phyloP scores from a whole-genome alignment of 30 jellyfish, hydroid and myxozoan genomes.

The Calvadosia cruxmelitensis region DNA sequence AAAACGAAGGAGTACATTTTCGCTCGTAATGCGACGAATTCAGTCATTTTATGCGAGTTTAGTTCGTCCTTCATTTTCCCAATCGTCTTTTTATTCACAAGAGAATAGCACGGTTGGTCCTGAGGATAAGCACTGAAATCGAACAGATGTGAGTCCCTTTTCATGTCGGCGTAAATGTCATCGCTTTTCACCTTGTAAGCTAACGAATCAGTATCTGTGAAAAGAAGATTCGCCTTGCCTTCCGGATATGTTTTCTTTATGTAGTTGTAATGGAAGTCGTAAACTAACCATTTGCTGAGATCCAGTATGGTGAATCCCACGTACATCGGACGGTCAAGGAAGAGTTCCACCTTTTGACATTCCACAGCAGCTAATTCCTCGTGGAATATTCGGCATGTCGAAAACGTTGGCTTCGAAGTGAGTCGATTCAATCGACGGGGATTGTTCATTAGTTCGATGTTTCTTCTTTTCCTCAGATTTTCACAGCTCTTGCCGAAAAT shows the following conservation, averaged over 20 bases:
- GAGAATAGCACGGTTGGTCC: conserved; percentile 4
- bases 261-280: conserved; percentile 55
- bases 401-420: conserved; percentile 25
- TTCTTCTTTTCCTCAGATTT: conserved; percentile 34
- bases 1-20: conserved; percentile 37
- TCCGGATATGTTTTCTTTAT: conserved; percentile 25
- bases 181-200: conserved; percentile 50
- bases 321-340: conserved; percentile 35
- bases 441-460: no score
- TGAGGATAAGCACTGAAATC: conserved; percentile 9
- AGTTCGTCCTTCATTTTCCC: conserved; percentile 46
- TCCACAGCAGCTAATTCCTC: conserved; percentile 33
- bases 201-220: conserved; percentile 59
- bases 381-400: conserved; percentile 13
- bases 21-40: conserved; percentile 31
- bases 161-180: conserved; percentile 31
- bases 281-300: conserved; percentile 34
- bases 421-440: conserved; percentile 4
- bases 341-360: conserved; percentile 7
- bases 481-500: conserved; percentile 63
- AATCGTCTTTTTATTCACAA: conserved; percentile 22
- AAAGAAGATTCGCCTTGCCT: conserved; percentile 15
- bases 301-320: conserved; percentile 41
- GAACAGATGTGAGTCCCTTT: conserved; percentile 7
- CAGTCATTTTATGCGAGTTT: conserved; percentile 16